Evolutionary conservation across 2,797 vertebrate genomes (phyloP).

Genomic region (Neostethus bicornis): DNA sequence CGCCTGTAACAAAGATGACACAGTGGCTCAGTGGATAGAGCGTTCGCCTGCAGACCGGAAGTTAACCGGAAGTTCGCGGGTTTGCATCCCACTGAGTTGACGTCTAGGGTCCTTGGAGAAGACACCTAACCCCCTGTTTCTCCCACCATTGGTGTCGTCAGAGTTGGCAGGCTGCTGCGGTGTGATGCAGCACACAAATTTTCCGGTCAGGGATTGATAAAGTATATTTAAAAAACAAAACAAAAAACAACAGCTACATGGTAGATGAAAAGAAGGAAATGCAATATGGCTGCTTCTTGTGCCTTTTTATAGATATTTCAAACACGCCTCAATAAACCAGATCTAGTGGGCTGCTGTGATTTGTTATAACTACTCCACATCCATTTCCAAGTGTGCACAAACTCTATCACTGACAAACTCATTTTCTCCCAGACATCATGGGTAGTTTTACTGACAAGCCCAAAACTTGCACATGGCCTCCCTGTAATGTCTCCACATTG

Average conservation of each 20-base stretch:
- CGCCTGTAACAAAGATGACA: too few species aligned
- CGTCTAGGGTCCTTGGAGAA: too few species aligned
- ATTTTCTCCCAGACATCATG: constrained; percentile 53
- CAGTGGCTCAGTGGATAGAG: too few species aligned
- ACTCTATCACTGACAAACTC: constrained; percentile 60
- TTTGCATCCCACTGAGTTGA: too few species aligned
- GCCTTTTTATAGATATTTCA: constrained; percentile 15
- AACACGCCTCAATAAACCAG: not conserved
- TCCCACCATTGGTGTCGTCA: too few species aligned
- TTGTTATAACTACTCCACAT: constrained; percentile 26
- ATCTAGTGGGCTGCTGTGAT: constrained; percentile 18
- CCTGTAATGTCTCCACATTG: constrained; percentile 42
- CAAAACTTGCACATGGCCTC: constrained; percentile 38
- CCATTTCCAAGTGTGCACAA: constrained; percentile 47
- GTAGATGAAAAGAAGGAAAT: constrained; percentile 20
- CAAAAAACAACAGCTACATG: constrained; percentile 35
- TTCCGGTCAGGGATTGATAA: too few species aligned
- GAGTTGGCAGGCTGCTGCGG: too few species aligned
- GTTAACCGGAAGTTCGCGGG: too few species aligned
- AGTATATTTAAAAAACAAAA: too few species aligned
- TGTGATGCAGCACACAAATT: too few species aligned
- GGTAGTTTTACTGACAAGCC: constrained; percentile 63
- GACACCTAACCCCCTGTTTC: too few species aligned
- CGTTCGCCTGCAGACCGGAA: too few species aligned
- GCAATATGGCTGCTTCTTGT: constrained; percentile 15